These are phyloP conservation scores for Nycticorax nycticorax DNA, from an alignment of 2,113 vertebrate genomes.

Conservation along the genomic window DNA sequence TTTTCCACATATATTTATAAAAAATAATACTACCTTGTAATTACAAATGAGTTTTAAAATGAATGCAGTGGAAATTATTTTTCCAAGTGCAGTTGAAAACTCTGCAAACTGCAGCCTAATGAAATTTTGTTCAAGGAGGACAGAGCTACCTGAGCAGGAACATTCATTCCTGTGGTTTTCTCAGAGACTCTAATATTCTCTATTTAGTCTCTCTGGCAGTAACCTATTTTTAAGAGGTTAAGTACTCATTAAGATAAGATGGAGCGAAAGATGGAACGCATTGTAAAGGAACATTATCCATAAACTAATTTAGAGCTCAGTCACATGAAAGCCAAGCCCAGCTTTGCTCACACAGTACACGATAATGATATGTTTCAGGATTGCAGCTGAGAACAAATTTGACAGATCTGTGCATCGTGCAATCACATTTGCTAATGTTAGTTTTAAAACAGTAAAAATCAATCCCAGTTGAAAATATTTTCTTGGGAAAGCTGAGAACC, in stretches of 20 bases:
- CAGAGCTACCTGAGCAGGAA: slow-evolving; percentile 37
- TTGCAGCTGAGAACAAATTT: slow-evolving; percentile 45
- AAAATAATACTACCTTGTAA: background rate
- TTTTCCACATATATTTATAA: background rate
- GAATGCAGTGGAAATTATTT: slow-evolving; percentile 35
- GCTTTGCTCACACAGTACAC: slow-evolving; percentile 51
- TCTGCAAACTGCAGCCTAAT: slow-evolving; percentile 46
- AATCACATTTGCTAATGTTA: background rate
- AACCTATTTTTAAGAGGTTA: slow-evolving; percentile 26
- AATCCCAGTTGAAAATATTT: slow-evolving; percentile 18
- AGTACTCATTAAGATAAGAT: slow-evolving; percentile 28
- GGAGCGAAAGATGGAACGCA: background rate
- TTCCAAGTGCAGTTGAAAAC: slow-evolving; percentile 39
- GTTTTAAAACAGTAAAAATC: slow-evolving; percentile 36
- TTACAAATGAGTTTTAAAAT: slow-evolving; percentile 50
- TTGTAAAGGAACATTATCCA: background rate
- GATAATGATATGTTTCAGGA: background rate
- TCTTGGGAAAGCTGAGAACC: background rate
- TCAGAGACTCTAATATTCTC: background rate
- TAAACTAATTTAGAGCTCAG: slow-evolving; percentile 29
- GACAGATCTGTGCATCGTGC: background rate
- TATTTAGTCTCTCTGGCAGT: background rate
- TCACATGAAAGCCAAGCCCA: slow-evolving; percentile 3
- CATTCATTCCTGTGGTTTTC: slow-evolving; percentile 7
- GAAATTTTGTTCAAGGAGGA: slow-evolving; percentile 43